A percentile compares a stretch with the other conserved stretches of the same genome.
phyloP scores from a whole-genome alignment of 1,140 invertebrate species.

The Conus betulinus region DNA sequence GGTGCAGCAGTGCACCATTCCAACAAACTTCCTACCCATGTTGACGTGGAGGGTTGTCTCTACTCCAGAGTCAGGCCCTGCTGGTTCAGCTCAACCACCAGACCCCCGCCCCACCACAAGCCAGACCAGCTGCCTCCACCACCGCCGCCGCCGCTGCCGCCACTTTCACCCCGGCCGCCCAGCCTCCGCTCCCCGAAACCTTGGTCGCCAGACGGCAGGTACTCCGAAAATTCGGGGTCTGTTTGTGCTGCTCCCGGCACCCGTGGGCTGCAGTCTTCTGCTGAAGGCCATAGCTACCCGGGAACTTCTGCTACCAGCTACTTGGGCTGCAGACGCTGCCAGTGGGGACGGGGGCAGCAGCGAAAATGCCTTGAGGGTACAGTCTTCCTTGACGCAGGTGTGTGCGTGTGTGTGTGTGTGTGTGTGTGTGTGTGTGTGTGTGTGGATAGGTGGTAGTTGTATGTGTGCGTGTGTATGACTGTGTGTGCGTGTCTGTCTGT shows the following conservation, averaged over 20 bases:
- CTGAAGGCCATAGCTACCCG: slow-evolving; percentile 55
- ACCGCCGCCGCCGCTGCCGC: neutral
- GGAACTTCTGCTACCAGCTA: slow-evolving; percentile 53
- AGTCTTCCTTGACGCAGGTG: too few species aligned
- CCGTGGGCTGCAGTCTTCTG: slow-evolving; percentile 47
- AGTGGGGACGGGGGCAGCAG: too few species aligned
- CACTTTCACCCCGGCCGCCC: neutral
- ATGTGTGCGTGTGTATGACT: too few species aligned
- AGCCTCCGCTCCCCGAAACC: neutral
- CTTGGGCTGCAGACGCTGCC: neutral
- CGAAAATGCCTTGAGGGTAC: too few species aligned
- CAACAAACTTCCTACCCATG: too few species aligned
- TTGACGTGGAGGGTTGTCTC: too few species aligned
- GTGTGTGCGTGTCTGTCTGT: too few species aligned
- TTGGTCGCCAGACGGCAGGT: neutral
- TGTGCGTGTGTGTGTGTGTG: too few species aligned
- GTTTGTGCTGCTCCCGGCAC: slow-evolving; percentile 60
- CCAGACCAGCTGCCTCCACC: neutral
- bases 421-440: too few species aligned
- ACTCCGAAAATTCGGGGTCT: slow-evolving; percentile 31
- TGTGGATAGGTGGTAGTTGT: too few species aligned
- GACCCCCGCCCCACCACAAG: neutral
- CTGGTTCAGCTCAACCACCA: neutral
- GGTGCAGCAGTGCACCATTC: too few species aligned
- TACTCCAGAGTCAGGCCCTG: too few species aligned